phyloP scores from a whole-genome alignment of 1,140 invertebrate species.

The Schmidtea mediterranea region DNA sequence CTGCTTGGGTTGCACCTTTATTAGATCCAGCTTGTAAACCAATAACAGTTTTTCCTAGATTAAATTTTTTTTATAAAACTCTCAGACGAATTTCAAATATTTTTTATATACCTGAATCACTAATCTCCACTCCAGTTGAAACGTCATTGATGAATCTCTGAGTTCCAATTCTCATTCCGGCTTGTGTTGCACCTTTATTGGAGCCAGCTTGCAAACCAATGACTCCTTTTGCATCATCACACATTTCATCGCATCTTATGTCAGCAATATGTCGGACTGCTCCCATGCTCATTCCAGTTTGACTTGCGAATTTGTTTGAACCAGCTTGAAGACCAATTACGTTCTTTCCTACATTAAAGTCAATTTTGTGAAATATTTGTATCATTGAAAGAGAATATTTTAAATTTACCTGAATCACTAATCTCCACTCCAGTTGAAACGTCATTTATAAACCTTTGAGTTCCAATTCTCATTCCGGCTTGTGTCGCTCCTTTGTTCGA shows the following conservation, averaged over 20 bases:
- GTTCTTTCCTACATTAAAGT: slow-evolving; percentile 40
- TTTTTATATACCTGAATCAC: too few relatives aligned
- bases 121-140: too few relatives aligned
- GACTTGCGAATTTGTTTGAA: slow-evolving; percentile 52
- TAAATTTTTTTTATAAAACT: too few relatives aligned
- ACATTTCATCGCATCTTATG: slow-evolving; percentile 12
- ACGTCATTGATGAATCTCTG: slow-evolving; percentile 7
- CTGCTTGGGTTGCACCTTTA: slow-evolving; percentile 36
- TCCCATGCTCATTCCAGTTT: slow-evolving; percentile 12
- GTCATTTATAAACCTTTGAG: slow-evolving; percentile 50
- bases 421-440: slow-evolving; percentile 6
- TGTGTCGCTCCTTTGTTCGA: slow-evolving; percentile 27
- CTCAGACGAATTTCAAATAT: too few relatives aligned
- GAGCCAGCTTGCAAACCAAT: slow-evolving; percentile 54
- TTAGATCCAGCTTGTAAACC: slow-evolving; percentile 7
- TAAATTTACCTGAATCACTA: slow-evolving; percentile 21
- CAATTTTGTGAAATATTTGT: too few relatives aligned
- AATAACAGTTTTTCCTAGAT: neutral
- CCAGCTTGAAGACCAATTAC: slow-evolving; percentile 53
- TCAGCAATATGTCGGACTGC: slow-evolving; percentile 6
- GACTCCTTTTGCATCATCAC: slow-evolving; percentile 37
- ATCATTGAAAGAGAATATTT: too few relatives aligned
- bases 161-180: slow-evolving; percentile 12
- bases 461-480: slow-evolving; percentile 67
- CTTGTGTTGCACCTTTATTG: slow-evolving; percentile 46